These are phyloP conservation scores for Apocheima hispidaria DNA, from an alignment of 2,888 invertebrate genomes.

Conservation along the genomic window DNA sequence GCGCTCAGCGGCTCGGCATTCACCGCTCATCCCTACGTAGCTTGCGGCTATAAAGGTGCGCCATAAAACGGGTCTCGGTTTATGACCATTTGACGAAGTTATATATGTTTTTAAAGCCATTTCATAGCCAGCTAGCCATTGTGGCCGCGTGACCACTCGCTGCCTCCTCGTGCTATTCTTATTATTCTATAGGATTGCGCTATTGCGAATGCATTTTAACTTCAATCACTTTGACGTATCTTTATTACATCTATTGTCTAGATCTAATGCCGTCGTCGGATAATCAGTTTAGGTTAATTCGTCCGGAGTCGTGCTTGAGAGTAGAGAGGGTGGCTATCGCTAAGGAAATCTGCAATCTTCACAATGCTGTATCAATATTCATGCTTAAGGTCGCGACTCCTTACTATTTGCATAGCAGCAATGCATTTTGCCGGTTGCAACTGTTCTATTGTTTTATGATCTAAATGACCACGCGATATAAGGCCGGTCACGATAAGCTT, in stretches of 20 bases:
- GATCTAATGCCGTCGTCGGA: slow-evolving; percentile 65
- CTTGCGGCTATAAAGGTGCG: slow-evolving; percentile 80
- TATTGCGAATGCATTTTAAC: slow-evolving; percentile 58
- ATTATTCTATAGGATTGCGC: slow-evolving; percentile 65
- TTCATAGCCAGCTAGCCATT: slow-evolving; percentile 75
- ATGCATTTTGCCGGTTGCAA: slow-evolving; percentile 80
- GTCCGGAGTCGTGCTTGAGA: slow-evolving; percentile 77
- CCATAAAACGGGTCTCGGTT: slow-evolving; percentile 83
- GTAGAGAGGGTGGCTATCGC: slow-evolving; percentile 74
- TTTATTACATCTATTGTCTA: slow-evolving; percentile 52
- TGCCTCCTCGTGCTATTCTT: slow-evolving; percentile 63
- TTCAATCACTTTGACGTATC: slow-evolving; percentile 53
- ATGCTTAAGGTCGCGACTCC: slow-evolving; percentile 83
- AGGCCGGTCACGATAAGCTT: slow-evolving; percentile 80
- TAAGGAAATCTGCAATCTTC: slow-evolving; percentile 77
- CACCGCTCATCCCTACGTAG: slow-evolving; percentile 74
- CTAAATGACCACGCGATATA: slow-evolving; percentile 83
- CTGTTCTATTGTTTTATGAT: slow-evolving; percentile 86
- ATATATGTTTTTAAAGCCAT: slow-evolving; percentile 81
- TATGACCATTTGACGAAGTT: slow-evolving; percentile 84
- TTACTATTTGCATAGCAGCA: slow-evolving; percentile 83
- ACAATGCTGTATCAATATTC: slow-evolving; percentile 85
- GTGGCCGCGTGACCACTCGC: slow-evolving; percentile 74
- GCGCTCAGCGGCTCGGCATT: slow-evolving; percentile 56
- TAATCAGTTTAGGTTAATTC: slow-evolving; percentile 73